phyloP scores from a whole-genome alignment of 2,888 invertebrate species.

The Drosophila mayaguana region DNA sequence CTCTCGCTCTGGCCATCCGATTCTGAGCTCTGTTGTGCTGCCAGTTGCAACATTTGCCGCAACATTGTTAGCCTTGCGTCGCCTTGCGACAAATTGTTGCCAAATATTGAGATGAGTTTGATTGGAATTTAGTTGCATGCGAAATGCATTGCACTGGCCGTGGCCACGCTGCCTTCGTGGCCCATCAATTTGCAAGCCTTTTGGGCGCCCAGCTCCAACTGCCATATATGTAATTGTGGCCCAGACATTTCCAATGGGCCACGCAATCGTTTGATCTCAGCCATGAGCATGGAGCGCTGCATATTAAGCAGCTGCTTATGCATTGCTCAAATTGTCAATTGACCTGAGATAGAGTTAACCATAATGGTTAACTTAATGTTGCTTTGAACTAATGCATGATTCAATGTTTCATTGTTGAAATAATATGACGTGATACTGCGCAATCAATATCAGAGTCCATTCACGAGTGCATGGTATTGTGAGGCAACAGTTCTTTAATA shows the following conservation, averaged over 20 bases:
- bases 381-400: too few species aligned
- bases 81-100: constrained; percentile 53
- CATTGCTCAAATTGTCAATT: not conserved
- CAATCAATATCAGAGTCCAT: too few species aligned
- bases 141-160: constrained; percentile 3
- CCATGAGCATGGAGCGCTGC: not conserved
- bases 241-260: not conserved
- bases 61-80: constrained; percentile 39
- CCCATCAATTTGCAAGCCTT: constrained; percentile 19
- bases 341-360: not conserved
- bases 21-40: not conserved
- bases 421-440: too few species aligned
- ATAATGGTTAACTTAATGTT: not conserved
- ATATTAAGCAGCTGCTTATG: constrained; percentile 6
- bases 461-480: too few species aligned
- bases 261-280: not conserved
- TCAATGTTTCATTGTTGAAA: too few species aligned
- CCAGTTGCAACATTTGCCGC: constrained; percentile 41
- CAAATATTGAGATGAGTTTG: constrained; percentile 60
- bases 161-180: constrained; percentile 8
- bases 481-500: too few species aligned
- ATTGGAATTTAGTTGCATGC: constrained; percentile 54
- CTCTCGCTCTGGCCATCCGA: not conserved
- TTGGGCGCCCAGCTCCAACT: not conserved
- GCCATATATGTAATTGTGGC: constrained; percentile 1